Evolutionary conservation across 1,140 invertebrate species (phyloP), one percentile per base, ranked within the genome.

Genomic region (Helicoverpa armigera): DNA sequence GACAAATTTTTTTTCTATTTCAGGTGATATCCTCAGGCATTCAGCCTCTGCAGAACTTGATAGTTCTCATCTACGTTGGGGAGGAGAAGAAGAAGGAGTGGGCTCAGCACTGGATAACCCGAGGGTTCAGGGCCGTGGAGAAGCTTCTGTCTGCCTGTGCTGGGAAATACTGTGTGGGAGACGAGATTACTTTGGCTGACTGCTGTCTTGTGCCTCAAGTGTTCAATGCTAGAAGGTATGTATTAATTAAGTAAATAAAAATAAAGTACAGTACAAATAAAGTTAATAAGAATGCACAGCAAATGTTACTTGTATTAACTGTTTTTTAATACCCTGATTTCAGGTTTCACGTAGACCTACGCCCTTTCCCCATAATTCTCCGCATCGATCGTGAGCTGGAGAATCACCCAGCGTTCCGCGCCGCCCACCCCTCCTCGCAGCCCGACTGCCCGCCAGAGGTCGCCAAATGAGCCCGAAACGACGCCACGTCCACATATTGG

Each of bases 171-270:
- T 98, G 98, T 91, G 97, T 99, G 2, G 99, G 99, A 2, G 98
- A 99, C 95, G 96, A 98, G 84, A 97, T 99, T 50, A 98, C 98
- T 0, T 94, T 99, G 88, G 99, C 99, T 35, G 99, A 99, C 94
- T 98, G 98, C 86, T 99, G 98, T 90, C 95, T 99, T 29, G 98
- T 99, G 60, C 98, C 99, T 69, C 99, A 99, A 96, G 97, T 99
- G 60, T 98, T 97, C 89, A 98, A 98, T 95, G 98, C 98, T 50
- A 96, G 97, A 93, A 97, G 97, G 97, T 97, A 81, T 82, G 60
- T 0, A 54, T 35, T 12, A 11, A 29, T 16, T 79, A 1, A 69
- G n/a, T 56, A 78, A 50, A 51, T 58, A 75, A 50, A 3, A 35
- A n/a, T n/a, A n/a, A n/a, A n/a, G n/a, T n/a, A n/a, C n/a, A n/a